Base-by-base conservation (phyloP, 2,888 invertebrate genomes). In the Mesorhabditis spiculigera region DNA sequence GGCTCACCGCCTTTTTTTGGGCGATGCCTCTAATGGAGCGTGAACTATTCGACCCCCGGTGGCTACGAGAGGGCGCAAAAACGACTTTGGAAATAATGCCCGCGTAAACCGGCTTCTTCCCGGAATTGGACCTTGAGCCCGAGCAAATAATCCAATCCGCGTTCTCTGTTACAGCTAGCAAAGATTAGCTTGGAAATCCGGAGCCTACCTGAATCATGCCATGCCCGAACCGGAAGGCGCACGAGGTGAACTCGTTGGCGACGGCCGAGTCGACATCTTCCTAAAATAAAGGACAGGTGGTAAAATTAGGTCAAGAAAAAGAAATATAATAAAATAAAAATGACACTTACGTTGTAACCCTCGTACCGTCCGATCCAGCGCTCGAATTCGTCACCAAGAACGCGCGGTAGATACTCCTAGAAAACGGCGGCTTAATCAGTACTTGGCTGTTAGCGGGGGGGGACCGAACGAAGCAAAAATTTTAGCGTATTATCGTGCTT, bases 241-340 rank as follows among this genome's bases (percentile, higher is more conserved):
- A 96, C 0, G 96, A 95, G 0, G 97, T 95, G 87, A 98, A 98
- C 61, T 93, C 95, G 86, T 97, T 98, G 4, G 94, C 91, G 77
- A 98, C 91, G 3, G 92, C 90, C 0, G 96, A 92, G 86, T 97
- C 91, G 0, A 93, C 78, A 58, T 90, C 89, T 5, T 92, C 70
- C 45, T 73, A 58, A 10, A 44, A 10, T 5, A n/a, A 28, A 63
- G 41, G 16, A 63, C n/a, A 16, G n/a, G 86, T 95, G 91, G 0
- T 93, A 28, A 28, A 28, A 28, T 28, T 28, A 28, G 28, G 28
- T 28, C 28, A 28, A 28, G 28, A 28, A 28, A 28, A 28, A 28
- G 28, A 28, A 28, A 28, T 28, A 28, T 28, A 28, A 28, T 28
- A 28, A 28, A 28, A 28, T 28, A 28, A 50, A n/a, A 50, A 50